A percentile compares a stretch with the other conserved stretches of the same genome.
phyloP scores from a whole-genome alignment of 2,797 vertebrate genomes.

The Enteromius mattozi region DNA sequence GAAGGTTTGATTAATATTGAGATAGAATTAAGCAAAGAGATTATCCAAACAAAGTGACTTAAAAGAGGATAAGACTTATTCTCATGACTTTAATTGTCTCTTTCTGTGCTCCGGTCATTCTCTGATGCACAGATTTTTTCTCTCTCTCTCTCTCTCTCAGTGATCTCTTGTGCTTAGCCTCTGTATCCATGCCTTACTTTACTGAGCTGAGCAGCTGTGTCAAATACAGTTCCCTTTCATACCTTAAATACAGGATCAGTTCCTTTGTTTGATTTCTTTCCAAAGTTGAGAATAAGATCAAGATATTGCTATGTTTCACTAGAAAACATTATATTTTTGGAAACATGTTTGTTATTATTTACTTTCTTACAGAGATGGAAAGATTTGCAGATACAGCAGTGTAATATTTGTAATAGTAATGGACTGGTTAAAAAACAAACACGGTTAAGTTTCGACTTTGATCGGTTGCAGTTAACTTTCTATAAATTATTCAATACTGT shows the following conservation, averaged over 20 bases:
- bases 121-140: constrained; percentile 33
- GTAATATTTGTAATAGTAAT: constrained; percentile 56
- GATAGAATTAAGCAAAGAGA: constrained; percentile 45
- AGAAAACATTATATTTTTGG: constrained; percentile 65
- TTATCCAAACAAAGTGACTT: constrained; percentile 59
- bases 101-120: constrained; percentile 70
- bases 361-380: constrained; percentile 66
- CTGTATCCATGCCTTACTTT: constrained; percentile 77
- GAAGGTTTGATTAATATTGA: constrained; percentile 28
- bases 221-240: constrained; percentile 37
- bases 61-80: constrained; percentile 47
- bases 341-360: constrained; percentile 47
- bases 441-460: constrained; percentile 29
- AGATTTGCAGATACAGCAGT: constrained; percentile 61
- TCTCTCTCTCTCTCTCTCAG: not conserved
- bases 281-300: constrained; percentile 48
- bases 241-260: constrained; percentile 54
- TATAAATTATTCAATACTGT: constrained; percentile 12
- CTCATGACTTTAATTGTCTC: constrained; percentile 64
- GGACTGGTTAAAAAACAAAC: constrained; percentile 38
- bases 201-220: constrained; percentile 75
- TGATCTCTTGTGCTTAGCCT: constrained; percentile 58
- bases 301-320: constrained; percentile 66
- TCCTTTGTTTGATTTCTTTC: constrained; percentile 67
- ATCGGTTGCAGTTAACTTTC: constrained; percentile 25